Conservation (phyloP, 2,113 vertebrate genomes). For the Takifugu flavidus region DNA sequence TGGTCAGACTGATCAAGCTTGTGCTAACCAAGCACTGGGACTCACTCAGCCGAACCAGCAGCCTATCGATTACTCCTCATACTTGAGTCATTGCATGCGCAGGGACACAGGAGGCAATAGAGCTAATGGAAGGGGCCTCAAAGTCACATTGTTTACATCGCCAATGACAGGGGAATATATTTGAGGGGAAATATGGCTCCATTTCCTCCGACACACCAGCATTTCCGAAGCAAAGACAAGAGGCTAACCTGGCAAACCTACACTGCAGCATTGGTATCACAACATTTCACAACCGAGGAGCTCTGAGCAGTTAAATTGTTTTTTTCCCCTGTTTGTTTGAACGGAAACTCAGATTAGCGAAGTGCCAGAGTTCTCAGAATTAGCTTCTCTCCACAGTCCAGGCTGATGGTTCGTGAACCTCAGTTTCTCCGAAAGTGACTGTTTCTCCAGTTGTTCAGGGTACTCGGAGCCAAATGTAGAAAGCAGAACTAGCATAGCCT, state of each 20-base stretch:
- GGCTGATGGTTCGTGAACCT: no score
- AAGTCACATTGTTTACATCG: constrained; percentile 74
- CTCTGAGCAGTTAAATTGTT: no score
- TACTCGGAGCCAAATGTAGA: no score
- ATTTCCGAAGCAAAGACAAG: constrained; percentile 40
- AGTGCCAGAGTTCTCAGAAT: no score
- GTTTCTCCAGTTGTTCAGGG: no score
- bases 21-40: constrained; percentile 66
- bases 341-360: no score
- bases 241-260: no score
- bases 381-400: no score
- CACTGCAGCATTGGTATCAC: neutral
- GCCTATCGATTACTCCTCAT: constrained; percentile 74
- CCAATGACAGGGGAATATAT: constrained; percentile 71
- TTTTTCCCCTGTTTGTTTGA: no score
- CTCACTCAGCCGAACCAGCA: constrained; percentile 69
- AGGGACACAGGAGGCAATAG: constrained; percentile 60
- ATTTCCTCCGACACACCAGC: constrained; percentile 43
- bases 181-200: constrained; percentile 65
- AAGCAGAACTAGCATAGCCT: no score
- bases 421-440: no score
- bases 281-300: no score
- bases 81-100: constrained; percentile 60
- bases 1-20: constrained; percentile 67
- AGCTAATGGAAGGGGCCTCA: constrained; percentile 68